Percentiles rank a stretch among this genome's conserved stretches.
Evolutionary conservation across 2,797 vertebrate species (phyloP).

Genomic region (Danio kyathit): DNA sequence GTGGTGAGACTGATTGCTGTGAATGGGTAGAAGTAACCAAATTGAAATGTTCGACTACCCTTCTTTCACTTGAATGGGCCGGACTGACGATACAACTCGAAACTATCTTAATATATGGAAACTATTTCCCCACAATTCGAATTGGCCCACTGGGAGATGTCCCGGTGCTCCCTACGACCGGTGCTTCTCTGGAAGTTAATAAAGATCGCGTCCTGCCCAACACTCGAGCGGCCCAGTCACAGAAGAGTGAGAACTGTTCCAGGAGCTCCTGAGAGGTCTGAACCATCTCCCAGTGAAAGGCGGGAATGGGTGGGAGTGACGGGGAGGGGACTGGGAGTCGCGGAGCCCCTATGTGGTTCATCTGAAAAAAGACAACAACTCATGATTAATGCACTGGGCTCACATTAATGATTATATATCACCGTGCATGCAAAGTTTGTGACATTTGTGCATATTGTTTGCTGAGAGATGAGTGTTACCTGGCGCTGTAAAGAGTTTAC

Average conservation of each 20-base stretch:
- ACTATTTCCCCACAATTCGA: neutral
- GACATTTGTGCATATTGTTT: neutral
- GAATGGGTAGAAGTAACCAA: neutral
- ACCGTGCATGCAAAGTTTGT: too few relatives aligned
- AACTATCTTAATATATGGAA: neutral
- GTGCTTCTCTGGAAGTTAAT: slow-evolving; percentile 20
- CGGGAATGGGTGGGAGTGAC: slow-evolving; percentile 77
- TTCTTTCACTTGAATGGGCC: neutral
- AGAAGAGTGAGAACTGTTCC: slow-evolving; percentile 83
- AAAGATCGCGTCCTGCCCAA: slow-evolving; percentile 57
- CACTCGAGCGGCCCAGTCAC: slow-evolving; percentile 83
- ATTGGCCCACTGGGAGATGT: neutral
- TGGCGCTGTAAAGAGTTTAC: slow-evolving; percentile 78
- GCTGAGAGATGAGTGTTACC: slow-evolving; percentile 63
- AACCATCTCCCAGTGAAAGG: slow-evolving; percentile 79
- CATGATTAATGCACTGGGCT: too few relatives aligned
- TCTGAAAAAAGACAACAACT: slow-evolving; percentile 64
- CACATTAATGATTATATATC: too few relatives aligned
- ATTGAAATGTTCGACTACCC: neutral
- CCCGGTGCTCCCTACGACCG: neutral
- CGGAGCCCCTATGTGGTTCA: slow-evolving; percentile 76
- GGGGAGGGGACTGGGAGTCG: slow-evolving; percentile 69
- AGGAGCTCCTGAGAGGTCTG: slow-evolving; percentile 84
- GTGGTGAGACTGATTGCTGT: neutral
- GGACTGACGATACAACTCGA: neutral